A percentile compares a stretch with the other conserved stretches of the same genome.
phyloP scores from a whole-genome alignment of 2,888 invertebrate genomes.

The Electrophaes corylata region DNA sequence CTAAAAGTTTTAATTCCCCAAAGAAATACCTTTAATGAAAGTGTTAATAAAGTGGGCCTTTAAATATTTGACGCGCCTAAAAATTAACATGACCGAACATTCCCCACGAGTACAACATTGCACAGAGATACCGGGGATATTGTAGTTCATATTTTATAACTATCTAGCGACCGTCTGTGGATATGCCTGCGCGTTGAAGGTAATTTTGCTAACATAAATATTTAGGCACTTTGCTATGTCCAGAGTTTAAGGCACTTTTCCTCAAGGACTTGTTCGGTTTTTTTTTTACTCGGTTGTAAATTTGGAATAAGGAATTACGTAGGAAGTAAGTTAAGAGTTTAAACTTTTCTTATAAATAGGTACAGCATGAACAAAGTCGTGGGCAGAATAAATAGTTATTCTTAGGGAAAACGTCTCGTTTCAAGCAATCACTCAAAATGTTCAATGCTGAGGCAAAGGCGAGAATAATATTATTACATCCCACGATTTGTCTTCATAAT shows the following conservation, averaged over 20 bases:
- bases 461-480: conserved; percentile 2
- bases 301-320: too few species aligned
- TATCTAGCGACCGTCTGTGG: too few species aligned
- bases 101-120: conserved; percentile 11
- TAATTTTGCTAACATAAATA: too few species aligned
- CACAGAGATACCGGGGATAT: not conserved
- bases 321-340: too few species aligned
- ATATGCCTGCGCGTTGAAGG: too few species aligned
- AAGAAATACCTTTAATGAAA: conserved; percentile 25
- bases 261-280: too few species aligned
- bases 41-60: conserved; percentile 16
- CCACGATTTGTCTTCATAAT: not conserved
- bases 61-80: conserved; percentile 24
- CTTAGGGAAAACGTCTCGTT: not conserved
- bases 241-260: too few species aligned
- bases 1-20: conserved; percentile 14
- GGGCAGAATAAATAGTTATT: not conserved
- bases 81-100: conserved; percentile 13
- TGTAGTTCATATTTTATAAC: not conserved
- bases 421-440: not conserved
- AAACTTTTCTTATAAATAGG: too few species aligned
- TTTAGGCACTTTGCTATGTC: too few species aligned
- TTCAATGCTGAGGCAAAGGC: not conserved
- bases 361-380: not conserved
- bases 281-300: too few species aligned